phyloP scores from a whole-genome alignment of 2,888 invertebrate genomes.

The Drosophila anomalipes region DNA sequence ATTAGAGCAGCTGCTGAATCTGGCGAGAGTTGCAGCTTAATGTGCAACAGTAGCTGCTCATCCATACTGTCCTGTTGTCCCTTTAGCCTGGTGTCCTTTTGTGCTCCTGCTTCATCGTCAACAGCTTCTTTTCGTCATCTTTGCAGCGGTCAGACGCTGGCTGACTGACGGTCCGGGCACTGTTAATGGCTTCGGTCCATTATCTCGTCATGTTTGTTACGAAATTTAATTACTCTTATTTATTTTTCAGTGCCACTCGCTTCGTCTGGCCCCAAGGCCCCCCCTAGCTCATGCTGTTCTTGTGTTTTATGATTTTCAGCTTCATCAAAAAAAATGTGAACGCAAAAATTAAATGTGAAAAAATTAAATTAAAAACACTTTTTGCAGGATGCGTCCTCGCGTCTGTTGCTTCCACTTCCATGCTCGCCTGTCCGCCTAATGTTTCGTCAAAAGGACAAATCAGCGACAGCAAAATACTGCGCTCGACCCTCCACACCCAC shows the following conservation, averaged over 20 bases:
- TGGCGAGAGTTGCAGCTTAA: slow-evolving; percentile 28
- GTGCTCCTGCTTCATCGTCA: slow-evolving; percentile 13
- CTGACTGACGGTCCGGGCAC: slow-evolving; percentile 61
- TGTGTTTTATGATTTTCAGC: slow-evolving; percentile 75
- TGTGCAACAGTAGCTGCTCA: slow-evolving; percentile 38
- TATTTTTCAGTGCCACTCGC: slow-evolving; percentile 73
- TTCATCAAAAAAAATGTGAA: slow-evolving; percentile 67
- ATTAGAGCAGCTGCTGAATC: slow-evolving; percentile 44
- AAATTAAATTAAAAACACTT: slow-evolving; percentile 79
- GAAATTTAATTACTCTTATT: slow-evolving; percentile 85
- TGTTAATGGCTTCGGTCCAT: slow-evolving; percentile 84
- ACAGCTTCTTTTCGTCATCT: slow-evolving; percentile 64
- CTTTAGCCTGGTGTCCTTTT: slow-evolving; percentile 4
- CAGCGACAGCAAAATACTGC: slow-evolving; percentile 37
- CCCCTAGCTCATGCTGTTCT: slow-evolving; percentile 9
- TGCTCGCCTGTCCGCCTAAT: slow-evolving; percentile 62
- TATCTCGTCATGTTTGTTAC: slow-evolving; percentile 85
- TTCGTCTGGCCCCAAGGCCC: slow-evolving; percentile 6
- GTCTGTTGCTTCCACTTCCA: slow-evolving; percentile 33
- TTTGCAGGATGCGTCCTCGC: slow-evolving; percentile 57
- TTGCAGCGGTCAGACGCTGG: slow-evolving; percentile 49
- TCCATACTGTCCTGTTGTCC: neutral
- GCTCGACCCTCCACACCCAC: slow-evolving; percentile 42
- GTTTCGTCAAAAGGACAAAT: slow-evolving; percentile 71
- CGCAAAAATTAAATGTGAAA: slow-evolving; percentile 72